Conservation (phyloP, 2,888 invertebrate species). For the Tribolium freemani region DNA sequence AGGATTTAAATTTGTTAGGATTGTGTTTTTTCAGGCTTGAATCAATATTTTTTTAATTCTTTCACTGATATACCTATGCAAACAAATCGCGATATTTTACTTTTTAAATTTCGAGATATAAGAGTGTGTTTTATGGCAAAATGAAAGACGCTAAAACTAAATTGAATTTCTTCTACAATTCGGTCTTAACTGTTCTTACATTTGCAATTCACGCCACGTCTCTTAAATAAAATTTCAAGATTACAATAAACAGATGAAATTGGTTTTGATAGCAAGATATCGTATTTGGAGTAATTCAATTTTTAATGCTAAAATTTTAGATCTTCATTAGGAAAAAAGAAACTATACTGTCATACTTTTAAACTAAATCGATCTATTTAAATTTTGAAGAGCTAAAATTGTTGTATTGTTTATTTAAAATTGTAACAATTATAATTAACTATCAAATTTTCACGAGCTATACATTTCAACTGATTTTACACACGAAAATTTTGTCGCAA, state of each 20-base stretch:
- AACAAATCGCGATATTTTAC: slow-evolving; percentile 44
- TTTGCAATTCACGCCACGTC: slow-evolving; percentile 54
- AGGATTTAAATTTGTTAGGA: slow-evolving; percentile 9
- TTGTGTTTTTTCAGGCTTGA: slow-evolving; percentile 16
- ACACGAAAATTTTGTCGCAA: no score
- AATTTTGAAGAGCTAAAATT: no score
- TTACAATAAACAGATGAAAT: slow-evolving; percentile 53
- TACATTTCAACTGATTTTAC: no score
- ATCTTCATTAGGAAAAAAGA: neutral
- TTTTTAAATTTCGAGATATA: slow-evolving; percentile 45
- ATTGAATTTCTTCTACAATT: slow-evolving; percentile 54
- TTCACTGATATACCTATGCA: slow-evolving; percentile 41
- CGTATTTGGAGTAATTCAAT: slow-evolving; percentile 23
- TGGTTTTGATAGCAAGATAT: slow-evolving; percentile 43
- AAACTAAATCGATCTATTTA: no score
- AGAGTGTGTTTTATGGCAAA: slow-evolving; percentile 43
- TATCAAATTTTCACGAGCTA: no score
- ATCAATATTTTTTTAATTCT: slow-evolving; percentile 40
- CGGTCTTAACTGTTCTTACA: slow-evolving; percentile 54
- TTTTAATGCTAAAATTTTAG: slow-evolving; percentile 21
- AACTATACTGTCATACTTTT: neutral
- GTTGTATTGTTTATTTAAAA: no score
- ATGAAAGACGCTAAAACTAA: slow-evolving; percentile 48
- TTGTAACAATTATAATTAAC: no score
- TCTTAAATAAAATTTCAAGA: slow-evolving; percentile 54